Percentiles rank a stretch among this genome's conserved stretches.
Conservation (phyloP, 2,113 vertebrate genomes). For the mouse (Mus musculus) region GRCm39 chr16:25065001-25065500, state of each 20-base stretch:
- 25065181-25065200: background rate
- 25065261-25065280: background rate
- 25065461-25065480: background rate
- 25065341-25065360: conserved; percentile 39
- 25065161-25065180: background rate
- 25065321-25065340: background rate
- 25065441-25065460: conserved; percentile 9
- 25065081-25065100: background rate
- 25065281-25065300: background rate
- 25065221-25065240: background rate
- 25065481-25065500: background rate
- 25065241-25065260: background rate
- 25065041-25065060: background rate
- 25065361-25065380: background rate
- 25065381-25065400: background rate
- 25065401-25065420: background rate
- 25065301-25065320: background rate
- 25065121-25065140: background rate
- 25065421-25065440: background rate
- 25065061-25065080: background rate
- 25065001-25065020: background rate
- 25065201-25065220: background rate
- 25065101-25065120: background rate
- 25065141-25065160: background rate
- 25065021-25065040: conserved; percentile 28